Evolutionary conservation across 1,140 invertebrate genomes (phyloP).

Genomic region (Pachyrhynchus sulphureomaculatus): DNA sequence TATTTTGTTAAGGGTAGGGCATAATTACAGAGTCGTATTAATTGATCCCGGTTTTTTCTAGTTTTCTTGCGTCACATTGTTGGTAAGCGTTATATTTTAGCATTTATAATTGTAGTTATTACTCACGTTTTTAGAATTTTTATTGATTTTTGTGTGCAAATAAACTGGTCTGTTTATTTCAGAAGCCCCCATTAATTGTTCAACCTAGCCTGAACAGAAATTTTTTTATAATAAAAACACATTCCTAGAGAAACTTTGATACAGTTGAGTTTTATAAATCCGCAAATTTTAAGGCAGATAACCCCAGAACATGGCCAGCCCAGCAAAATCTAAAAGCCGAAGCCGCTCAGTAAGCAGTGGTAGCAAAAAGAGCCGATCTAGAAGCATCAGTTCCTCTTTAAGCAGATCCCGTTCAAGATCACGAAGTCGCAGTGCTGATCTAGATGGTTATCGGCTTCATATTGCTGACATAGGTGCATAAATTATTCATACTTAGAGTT

Average conservation of each 20-base stretch:
- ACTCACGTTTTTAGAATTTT: too few species aligned
- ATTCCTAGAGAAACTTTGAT: too few species aligned
- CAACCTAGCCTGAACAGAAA: too few species aligned
- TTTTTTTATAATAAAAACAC: too few species aligned
- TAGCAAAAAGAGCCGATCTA: conserved; percentile 40
- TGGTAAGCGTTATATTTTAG: background rate
- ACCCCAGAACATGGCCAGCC: conserved; percentile 14
- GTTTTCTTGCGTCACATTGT: background rate
- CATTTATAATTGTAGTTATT: background rate
- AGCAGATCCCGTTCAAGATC: conserved; percentile 47
- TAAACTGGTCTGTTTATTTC: too few species aligned
- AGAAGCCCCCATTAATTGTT: too few species aligned
- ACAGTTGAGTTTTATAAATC: too few species aligned
- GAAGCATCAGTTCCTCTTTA: conserved; percentile 34
- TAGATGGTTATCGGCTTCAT: conserved; percentile 52
- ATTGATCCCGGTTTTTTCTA: background rate
- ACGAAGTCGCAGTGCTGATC: conserved; percentile 46
- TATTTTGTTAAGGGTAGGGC: background rate
- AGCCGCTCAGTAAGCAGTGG: conserved; percentile 16
- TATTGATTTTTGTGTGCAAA: too few species aligned
- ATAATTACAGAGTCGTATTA: background rate
- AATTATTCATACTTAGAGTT: too few species aligned
- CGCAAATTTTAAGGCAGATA: too few species aligned
- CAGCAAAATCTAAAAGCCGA: conserved; percentile 20
- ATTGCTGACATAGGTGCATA: conserved; percentile 48